Conservation (phyloP, 2,888 invertebrate species). For the Chouioia cunea region DNA sequence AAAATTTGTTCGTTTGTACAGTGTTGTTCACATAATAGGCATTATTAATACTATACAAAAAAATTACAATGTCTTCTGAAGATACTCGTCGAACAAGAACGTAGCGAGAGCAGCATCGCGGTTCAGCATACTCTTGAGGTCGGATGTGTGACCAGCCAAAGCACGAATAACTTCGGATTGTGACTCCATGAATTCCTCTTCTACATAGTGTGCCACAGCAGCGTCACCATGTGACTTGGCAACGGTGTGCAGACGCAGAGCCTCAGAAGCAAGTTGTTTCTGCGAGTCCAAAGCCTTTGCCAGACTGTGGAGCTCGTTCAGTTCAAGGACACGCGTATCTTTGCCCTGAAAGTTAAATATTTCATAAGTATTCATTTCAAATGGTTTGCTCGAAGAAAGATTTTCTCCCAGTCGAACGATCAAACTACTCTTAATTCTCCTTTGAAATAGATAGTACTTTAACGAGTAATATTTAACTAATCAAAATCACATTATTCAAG, state of each 20-base stretch:
- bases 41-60: constrained; percentile 31
- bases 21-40: background rate
- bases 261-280: constrained; percentile 78
- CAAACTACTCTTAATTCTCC: no score
- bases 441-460: no score
- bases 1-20: constrained; percentile 22
- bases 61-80: constrained; percentile 58
- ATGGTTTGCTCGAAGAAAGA: no score
- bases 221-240: constrained; percentile 75
- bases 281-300: constrained; percentile 82
- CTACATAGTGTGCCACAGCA: constrained; percentile 78
- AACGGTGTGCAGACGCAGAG: constrained; percentile 77
- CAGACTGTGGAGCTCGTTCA: constrained; percentile 79
- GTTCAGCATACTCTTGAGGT: constrained; percentile 77
- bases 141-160: constrained; percentile 80
- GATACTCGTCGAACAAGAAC: constrained; percentile 81
- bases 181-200: constrained; percentile 80
- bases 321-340: constrained; percentile 68
- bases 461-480: no score
- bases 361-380: no score
- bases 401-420: no score
- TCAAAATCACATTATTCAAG: no score
- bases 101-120: constrained; percentile 76
- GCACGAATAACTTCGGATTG: constrained; percentile 78
- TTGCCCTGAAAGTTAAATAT: constrained; percentile 50